Conservation (phyloP, 2,113 vertebrate species). For the Aphelocoma coerulescens region DNA sequence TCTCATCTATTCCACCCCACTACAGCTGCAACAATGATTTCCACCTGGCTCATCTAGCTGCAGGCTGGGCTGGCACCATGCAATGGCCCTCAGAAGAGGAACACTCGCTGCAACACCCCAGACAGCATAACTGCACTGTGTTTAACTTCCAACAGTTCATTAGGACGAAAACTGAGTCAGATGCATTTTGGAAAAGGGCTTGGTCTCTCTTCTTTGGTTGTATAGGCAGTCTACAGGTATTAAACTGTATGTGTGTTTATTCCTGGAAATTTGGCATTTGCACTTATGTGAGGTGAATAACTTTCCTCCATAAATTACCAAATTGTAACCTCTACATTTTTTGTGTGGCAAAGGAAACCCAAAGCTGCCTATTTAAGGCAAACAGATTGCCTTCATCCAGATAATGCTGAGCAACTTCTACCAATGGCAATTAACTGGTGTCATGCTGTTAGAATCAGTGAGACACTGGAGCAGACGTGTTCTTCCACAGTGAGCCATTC, state of each 20-base stretch:
- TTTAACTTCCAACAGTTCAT: neutral
- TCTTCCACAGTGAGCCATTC: neutral
- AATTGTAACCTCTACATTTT: neutral
- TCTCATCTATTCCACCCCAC: neutral
- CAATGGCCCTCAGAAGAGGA: fast-evolving
- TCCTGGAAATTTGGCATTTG: neutral
- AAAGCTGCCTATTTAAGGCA: neutral
- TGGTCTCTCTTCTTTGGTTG: neutral
- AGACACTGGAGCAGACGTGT: neutral
- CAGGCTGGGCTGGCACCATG: neutral
- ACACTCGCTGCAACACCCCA: neutral
- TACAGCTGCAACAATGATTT: neutral
- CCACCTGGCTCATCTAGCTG: neutral
- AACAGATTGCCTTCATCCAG: neutral
- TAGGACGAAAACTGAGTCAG: neutral
- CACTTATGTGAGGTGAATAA: fast-evolving
- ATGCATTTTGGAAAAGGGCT: neutral
- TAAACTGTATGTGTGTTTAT: neutral
- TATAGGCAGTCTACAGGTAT: neutral
- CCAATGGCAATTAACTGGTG: neutral
- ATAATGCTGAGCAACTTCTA: neutral
- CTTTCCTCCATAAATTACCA: neutral
- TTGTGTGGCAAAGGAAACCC: neutral
- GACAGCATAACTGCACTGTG: neutral
- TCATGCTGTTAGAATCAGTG: neutral